These are phyloP conservation scores for Dolichomitus sp. DNA, from an alignment of 2,888 invertebrate species.

Conservation along the genomic window DNA sequence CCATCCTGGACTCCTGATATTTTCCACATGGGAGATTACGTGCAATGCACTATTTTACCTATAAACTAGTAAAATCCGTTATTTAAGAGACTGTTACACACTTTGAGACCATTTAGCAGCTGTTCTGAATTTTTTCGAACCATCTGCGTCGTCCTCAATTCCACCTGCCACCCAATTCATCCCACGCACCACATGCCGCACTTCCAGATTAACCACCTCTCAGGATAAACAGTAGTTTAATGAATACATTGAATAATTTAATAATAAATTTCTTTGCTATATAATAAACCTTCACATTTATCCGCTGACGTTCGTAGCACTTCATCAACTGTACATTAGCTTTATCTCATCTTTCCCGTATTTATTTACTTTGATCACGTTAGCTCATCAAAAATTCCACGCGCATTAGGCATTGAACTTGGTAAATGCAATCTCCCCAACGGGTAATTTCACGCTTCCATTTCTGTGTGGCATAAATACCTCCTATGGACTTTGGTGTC, in stretches of 20 bases:
- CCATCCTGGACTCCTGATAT: no score
- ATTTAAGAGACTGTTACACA: neutral
- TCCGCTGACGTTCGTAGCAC: neutral
- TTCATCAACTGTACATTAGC: neutral
- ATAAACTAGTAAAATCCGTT: neutral
- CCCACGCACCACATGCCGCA: slow-evolving; percentile 5
- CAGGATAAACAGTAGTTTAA: slow-evolving; percentile 57
- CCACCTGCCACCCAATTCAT: slow-evolving; percentile 17
- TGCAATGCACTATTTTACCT: neutral
- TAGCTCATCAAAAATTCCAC: neutral
- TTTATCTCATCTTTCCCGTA: neutral
- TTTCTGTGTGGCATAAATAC: neutral
- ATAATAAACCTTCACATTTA: neutral
- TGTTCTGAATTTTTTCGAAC: slow-evolving; percentile 32
- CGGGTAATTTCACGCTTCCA: neutral
- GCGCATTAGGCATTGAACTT: neutral
- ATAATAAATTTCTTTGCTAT: slow-evolving; percentile 62
- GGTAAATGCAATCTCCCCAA: neutral
- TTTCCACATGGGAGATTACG: no score
- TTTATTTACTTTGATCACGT: neutral
- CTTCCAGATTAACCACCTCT: slow-evolving; percentile 30
- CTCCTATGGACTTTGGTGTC: neutral
- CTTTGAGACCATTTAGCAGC: neutral
- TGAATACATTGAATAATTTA: slow-evolving; percentile 69
- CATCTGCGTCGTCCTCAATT: slow-evolving; percentile 13